A percentile compares a stretch with the other conserved stretches of the same genome.
These are phyloP conservation scores for Hemithea aestivaria DNA, from an alignment of 2,888 invertebrate genomes.

Conservation along the genomic window DNA sequence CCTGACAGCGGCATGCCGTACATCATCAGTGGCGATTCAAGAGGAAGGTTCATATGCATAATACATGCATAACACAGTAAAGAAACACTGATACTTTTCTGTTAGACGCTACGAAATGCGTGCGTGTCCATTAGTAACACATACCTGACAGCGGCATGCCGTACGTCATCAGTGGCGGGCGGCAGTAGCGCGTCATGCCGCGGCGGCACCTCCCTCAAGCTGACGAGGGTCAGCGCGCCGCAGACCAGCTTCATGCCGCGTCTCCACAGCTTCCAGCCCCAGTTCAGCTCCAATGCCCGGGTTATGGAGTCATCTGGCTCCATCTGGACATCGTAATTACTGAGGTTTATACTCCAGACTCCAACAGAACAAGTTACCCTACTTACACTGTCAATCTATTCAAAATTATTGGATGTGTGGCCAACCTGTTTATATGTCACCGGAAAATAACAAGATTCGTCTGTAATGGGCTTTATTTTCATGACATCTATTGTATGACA, in stretches of 20 bases:
- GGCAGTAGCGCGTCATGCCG: slow-evolving; percentile 57
- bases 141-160: slow-evolving; percentile 19
- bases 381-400: too few species aligned
- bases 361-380: too few species aligned
- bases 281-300: slow-evolving; percentile 82
- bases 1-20: slow-evolving; percentile 18
- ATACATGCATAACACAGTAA: too few species aligned
- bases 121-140: background rate
- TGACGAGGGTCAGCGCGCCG: slow-evolving; percentile 88
- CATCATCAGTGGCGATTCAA: slow-evolving; percentile 32
- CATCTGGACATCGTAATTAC: slow-evolving; percentile 47
- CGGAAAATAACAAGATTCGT: too few species aligned
- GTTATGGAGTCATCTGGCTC: slow-evolving; percentile 81
- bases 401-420: too few species aligned
- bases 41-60: too few species aligned
- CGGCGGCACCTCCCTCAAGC: slow-evolving; percentile 89
- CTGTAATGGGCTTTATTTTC: too few species aligned
- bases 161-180: slow-evolving; percentile 30
- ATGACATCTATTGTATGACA: too few species aligned
- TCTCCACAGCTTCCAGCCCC: slow-evolving; percentile 97
- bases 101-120: too few species aligned
- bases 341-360: too few species aligned
- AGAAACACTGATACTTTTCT: too few species aligned
- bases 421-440: too few species aligned
- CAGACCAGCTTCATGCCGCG: slow-evolving; percentile 93